Base-by-base conservation (phyloP, 2,888 invertebrate species). In the Iphiclides podalirius region DNA sequence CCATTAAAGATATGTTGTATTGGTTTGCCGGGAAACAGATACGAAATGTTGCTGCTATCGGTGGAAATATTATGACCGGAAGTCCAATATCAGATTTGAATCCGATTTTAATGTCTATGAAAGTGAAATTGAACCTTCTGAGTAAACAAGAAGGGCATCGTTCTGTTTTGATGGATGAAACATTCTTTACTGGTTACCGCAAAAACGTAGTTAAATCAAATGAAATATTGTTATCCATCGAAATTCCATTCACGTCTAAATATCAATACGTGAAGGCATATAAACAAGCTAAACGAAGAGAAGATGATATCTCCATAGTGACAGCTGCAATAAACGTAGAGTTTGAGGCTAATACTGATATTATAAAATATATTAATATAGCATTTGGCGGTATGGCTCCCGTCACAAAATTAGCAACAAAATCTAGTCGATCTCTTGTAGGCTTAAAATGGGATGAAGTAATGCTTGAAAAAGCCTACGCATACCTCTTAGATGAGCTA, bases 21-120 rank as follows among this genome's bases (percentile, higher is more conserved):
- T 97, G 95, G 93, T 98, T 98, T 90, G 98, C 97, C 37, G 97
- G 98, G 6, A 96, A 95, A 72, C 98, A 98, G 82, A 97, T 98
- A 49, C 90, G 98, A 63, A 98, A 97, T 75, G 97, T 97, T n/a
- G 98, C 97, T 34, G 94, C 96, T 9, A 81, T 98, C 35, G 98
- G 96, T 35, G 98, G 98, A 12, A 98, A 98, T 70, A 95, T 98
- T 57, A 96, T 98, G 92, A 98, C 98, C 0, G 96, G 96, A 13
- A 98, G 98, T 82, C 98, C 98, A 0, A 98, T 98, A 71, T 98
- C 98, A 0, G 98, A 98, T 81, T 90, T 98, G 69, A 96, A 97
- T 80, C 98, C 98, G 0, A 92, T 98, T 59, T 91, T 98, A 53
- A 93, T 97, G 90, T 95, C 98, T 0, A 91, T 94, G 11, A 91